Base-by-base conservation (phyloP, 2,797 vertebrate genomes). In the Hydrolagus colliei region DNA sequence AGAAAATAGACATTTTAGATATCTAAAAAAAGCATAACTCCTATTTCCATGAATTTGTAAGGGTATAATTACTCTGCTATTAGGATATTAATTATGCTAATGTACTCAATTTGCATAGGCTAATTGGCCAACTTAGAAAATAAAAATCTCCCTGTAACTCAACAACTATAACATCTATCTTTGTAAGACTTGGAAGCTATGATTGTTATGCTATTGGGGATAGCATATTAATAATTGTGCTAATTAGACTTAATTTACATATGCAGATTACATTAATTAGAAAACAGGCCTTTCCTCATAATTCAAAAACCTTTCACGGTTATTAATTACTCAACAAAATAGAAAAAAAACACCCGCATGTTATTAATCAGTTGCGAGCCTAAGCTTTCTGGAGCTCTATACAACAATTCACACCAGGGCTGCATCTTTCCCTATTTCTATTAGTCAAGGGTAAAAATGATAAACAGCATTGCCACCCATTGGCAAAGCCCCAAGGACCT, bases 1-100 rank as follows among this genome's bases (percentile, higher is more conserved):
- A 52, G 65, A 84, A 84, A 82, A 82, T 41, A 71, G 65, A 77
- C 16, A 65, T 80, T 80, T 27, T 16, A 14, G 67, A 68, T 68
- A 41, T 35, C 35, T 71, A 18, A 41, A 65, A 82, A 71, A 71
- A 35, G 16, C 27, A 68, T 84, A 67, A 84, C 35, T 84, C 68
- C 35, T 11, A 84, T 84, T 84, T 84, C 68, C 79, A 84, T 84
- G 68, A 84, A 84, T 84, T 84, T 84, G 79, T 65, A 84, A 84
- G 68, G 35, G 41, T 84, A 84, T 67, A 41, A 67, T 84, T 71
- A 41, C 65, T 68, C 63, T 71, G 63, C 79, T 84, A 68, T 65
- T 80, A 71, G 65, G 35, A 41, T 84, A 71, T 68, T 84, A 84
- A 84, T 84, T 84, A 84, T 84, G 79, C n/a, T 84, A 71, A 68